A percentile compares a stretch with the other conserved stretches of the same genome.
Evolutionary conservation across 2,113 vertebrate species (phyloP).

Genomic region (Carollia perspicillata): DNA sequence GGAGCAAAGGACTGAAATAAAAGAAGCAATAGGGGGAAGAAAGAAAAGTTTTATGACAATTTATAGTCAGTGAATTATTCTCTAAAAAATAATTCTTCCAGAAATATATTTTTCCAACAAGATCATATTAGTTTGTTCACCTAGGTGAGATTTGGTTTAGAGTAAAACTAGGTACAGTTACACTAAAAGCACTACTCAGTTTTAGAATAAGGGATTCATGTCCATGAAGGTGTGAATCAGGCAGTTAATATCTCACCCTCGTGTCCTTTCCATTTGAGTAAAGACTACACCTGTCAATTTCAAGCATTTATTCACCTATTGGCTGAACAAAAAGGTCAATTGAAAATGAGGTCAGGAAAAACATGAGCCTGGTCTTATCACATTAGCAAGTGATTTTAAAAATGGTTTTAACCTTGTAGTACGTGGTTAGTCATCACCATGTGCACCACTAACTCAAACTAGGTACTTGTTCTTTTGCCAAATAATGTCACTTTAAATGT

Average conservation of each 20-base stretch:
- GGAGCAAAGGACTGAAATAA: background rate
- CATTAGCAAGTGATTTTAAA: slow-evolving; percentile 65
- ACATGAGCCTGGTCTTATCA: slow-evolving; percentile 64
- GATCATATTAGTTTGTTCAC: background rate
- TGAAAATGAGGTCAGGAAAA: slow-evolving; percentile 54
- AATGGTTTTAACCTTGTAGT: slow-evolving; percentile 58
- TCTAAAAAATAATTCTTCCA: slow-evolving; percentile 24
- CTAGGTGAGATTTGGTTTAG: background rate
- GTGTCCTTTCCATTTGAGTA: background rate
- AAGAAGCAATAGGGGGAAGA: background rate
- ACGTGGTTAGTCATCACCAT: slow-evolving; percentile 55
- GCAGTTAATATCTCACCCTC: background rate
- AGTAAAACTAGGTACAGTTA: background rate
- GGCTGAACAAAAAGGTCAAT: slow-evolving; percentile 39
- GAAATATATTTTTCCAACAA: background rate
- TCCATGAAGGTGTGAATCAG: background rate
- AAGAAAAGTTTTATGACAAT: background rate
- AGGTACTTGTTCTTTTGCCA: slow-evolving; percentile 62
- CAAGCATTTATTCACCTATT: slow-evolving; percentile 45
- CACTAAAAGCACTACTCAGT: background rate
- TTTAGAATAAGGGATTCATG: background rate
- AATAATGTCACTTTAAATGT: slow-evolving; percentile 69
- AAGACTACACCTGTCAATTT: slow-evolving; percentile 19
- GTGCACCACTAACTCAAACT: slow-evolving; percentile 37
- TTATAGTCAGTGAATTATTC: background rate